Percentiles rank a stretch among this genome's conserved stretches.
Conservation (phyloP, 2,888 invertebrate genomes). For the Sinelater perroti region DNA sequence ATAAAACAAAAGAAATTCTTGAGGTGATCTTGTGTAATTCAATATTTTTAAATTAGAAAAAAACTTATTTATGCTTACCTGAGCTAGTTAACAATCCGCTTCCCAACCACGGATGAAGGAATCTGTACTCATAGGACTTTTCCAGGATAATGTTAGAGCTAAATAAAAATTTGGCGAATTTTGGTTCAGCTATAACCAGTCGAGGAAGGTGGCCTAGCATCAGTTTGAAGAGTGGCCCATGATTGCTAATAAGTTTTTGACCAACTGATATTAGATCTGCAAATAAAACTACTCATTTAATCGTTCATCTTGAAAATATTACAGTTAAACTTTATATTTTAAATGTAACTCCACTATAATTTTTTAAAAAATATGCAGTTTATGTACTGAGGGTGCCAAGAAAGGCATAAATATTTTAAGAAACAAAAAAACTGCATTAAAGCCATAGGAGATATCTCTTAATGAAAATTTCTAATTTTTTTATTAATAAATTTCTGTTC, state of each 20-base stretch:
- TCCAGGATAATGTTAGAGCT: conserved; percentile 49
- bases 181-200: conserved; percentile 32
- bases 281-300: background rate
- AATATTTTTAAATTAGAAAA: too few species aligned
- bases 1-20: too few species aligned
- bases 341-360: too few species aligned
- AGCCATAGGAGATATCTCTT: too few species aligned
- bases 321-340: too few species aligned
- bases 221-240: conserved; percentile 32
- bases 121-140: conserved; percentile 53
- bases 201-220: conserved; percentile 30
- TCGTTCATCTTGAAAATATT: background rate
- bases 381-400: too few species aligned
- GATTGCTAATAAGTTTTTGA: conserved; percentile 14
- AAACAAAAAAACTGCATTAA: too few species aligned
- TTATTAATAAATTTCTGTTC: too few species aligned
- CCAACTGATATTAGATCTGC: conserved; percentile 15
- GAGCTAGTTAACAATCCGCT: conserved; percentile 55
- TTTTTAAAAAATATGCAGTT: too few species aligned
- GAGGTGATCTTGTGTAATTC: too few species aligned
- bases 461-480: too few species aligned
- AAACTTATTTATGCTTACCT: conserved; percentile 45
- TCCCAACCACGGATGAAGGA: conserved; percentile 55
- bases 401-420: too few species aligned
- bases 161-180: conserved; percentile 47